phyloP scores from a whole-genome alignment of 2,888 invertebrate species.

The Sepiola atlantica region DNA sequence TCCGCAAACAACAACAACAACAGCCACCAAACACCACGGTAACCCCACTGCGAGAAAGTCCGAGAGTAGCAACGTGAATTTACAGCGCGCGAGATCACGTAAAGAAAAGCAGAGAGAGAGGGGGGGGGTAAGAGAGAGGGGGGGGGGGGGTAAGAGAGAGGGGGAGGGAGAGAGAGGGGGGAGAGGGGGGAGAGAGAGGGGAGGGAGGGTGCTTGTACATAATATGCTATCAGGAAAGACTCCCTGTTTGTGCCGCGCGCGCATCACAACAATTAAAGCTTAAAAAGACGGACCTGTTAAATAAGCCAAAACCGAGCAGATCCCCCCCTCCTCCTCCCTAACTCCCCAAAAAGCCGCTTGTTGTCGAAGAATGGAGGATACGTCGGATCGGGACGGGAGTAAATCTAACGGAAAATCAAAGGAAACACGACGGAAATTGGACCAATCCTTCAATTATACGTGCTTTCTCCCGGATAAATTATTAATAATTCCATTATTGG shows the following conservation, averaged over 20 bases:
- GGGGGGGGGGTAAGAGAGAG: not conserved
- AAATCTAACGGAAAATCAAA: conserved; percentile 47
- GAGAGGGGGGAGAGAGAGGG: not conserved
- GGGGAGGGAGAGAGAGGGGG: too few species aligned
- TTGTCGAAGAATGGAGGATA: conserved; percentile 34
- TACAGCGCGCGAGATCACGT: not conserved
- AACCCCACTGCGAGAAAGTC: not conserved
- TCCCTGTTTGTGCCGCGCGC: not conserved
- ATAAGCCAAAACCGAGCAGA: not conserved
- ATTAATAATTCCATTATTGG: conserved; percentile 47
- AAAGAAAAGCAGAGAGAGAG: not conserved
- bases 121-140: not conserved
- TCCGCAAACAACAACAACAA: not conserved
- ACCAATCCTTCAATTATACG: conserved; percentile 46
- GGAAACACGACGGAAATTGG: conserved; percentile 47
- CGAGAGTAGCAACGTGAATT: not conserved
- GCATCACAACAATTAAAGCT: conserved; percentile 36
- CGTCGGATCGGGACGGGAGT: not conserved
- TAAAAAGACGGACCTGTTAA: conserved; percentile 45
- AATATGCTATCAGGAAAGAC: not conserved
- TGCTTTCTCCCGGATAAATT: conserved; percentile 44
- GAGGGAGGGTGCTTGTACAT: not conserved
- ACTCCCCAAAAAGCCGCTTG: not conserved
- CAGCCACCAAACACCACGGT: not conserved
- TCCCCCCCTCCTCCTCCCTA: too few species aligned